Evolutionary conservation across 2,113 vertebrate species (phyloP).

Genomic region (Plecotus auritus): DNA sequence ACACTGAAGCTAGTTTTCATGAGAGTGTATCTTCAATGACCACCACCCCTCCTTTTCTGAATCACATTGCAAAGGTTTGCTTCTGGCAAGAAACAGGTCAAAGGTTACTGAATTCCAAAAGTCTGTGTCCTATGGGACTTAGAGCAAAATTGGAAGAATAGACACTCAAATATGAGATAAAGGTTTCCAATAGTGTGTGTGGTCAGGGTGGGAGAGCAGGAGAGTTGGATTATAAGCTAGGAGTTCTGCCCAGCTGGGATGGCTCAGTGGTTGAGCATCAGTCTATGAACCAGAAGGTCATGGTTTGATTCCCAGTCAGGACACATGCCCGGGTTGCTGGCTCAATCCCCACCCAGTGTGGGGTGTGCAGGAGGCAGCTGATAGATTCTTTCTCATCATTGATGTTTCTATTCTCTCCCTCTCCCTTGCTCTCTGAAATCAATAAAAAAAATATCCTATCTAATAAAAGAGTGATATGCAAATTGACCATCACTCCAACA

Average conservation of each 20-base stretch:
- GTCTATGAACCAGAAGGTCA: too few species aligned
- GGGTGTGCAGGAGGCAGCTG: too few species aligned
- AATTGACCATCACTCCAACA: too few species aligned
- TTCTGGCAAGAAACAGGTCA: not conserved
- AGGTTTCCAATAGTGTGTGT: not conserved
- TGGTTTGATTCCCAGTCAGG: too few species aligned
- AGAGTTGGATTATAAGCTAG: not conserved
- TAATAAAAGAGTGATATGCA: too few species aligned
- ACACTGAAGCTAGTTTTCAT: not conserved
- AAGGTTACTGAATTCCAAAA: not conserved
- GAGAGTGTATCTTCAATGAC: not conserved
- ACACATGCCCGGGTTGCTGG: too few species aligned
- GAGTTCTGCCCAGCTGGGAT: not conserved
- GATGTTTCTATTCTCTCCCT: too few species aligned
- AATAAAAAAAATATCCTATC: too few species aligned
- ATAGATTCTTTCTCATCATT: too few species aligned
- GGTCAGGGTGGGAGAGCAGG: accelerated
- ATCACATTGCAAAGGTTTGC: not conserved
- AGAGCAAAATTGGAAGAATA: not conserved
- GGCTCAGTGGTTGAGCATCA: too few species aligned
- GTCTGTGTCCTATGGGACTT: not conserved
- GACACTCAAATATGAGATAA: not conserved
- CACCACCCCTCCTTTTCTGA: not conserved
- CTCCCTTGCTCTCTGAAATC: too few species aligned
- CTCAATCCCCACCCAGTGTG: too few species aligned